A percentile compares a stretch with the other conserved stretches of the same genome.
These are phyloP conservation scores for Falco novaeseelandiae DNA, from an alignment of 2,797 vertebrate species.

Conservation along the genomic window DNA sequence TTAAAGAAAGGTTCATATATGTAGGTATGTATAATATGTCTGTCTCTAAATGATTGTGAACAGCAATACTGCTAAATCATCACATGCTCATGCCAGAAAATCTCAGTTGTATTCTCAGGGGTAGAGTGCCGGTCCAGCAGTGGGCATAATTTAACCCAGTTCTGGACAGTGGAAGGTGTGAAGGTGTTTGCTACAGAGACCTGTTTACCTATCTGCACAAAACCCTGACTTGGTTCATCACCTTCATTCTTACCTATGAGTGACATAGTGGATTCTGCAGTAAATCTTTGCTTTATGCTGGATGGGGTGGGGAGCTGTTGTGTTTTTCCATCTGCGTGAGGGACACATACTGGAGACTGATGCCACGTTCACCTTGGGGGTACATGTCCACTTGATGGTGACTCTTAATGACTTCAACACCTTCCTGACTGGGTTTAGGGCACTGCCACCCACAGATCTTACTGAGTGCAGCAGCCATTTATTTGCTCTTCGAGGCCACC, in stretches of 20 bases:
- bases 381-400: background rate
- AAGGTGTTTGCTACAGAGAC: background rate
- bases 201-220: background rate
- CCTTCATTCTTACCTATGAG: background rate
- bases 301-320: background rate
- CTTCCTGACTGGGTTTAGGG: background rate
- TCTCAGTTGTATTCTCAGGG: background rate
- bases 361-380: rapidly evolving
- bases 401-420: background rate
- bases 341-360: background rate
- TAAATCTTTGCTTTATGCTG: background rate
- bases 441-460: background rate
- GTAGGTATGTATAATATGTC: background rate
- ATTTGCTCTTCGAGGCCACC: background rate
- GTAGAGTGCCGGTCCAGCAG: background rate
- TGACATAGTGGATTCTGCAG: background rate
- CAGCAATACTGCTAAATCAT: background rate
- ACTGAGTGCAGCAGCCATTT: background rate
- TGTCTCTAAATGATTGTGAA: background rate
- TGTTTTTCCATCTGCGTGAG: rapidly evolving
- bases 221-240: background rate
- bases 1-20: no score
- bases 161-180: background rate
- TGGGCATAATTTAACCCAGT: background rate
- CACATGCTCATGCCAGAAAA: background rate